Base-by-base conservation (phyloP, 2,888 invertebrate species). In the Tipula confusa region DNA sequence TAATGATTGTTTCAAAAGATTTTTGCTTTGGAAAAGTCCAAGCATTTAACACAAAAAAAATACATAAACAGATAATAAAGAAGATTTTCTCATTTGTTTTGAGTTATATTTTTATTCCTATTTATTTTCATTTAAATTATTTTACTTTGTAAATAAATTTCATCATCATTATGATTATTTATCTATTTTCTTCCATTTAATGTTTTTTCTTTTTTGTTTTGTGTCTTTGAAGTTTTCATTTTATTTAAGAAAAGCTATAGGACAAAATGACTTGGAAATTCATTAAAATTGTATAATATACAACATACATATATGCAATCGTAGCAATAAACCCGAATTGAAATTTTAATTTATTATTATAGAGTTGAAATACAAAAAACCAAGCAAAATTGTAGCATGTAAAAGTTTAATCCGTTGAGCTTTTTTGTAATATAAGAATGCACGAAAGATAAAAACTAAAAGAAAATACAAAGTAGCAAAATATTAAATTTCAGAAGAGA, bases 1-100 rank as follows among this genome's bases (percentile, higher is more conserved):
- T 80, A 29, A 80, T 80, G 80, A 80, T 80, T 80, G 80, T 29
- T 29, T 80, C 80, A 31, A 80, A 80, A 80, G 80, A 29, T n/a
- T 29, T 80, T 29, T 29, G 29, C 29, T 80, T 80, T 80, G 31
- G 80, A 80, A 80, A 80, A 80, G 29, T 29, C 29, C 31, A 80
- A 80, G 31, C 9, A 80, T 29, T 80, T 80, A 80, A 80, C n/a
- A 80, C 24, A 28, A 79, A 79, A 11, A 64, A 64, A 64, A 64
- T 15, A 33, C 9, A 43, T 1, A 64, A 64, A 64, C 64, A 64
- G 18, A 64, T 64, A 64, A 64, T 64, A 64, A 64, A 64, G 64
- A 24, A 64, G 64, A 64, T 64, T 64, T 64, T 64, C 64, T 64
- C 64, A 64, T 64, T 64, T 64, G 64, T 64, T 64, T 64, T 64